Base-by-base conservation (phyloP, 2,113 vertebrate genomes). In the Lepidothrix coronata region DNA sequence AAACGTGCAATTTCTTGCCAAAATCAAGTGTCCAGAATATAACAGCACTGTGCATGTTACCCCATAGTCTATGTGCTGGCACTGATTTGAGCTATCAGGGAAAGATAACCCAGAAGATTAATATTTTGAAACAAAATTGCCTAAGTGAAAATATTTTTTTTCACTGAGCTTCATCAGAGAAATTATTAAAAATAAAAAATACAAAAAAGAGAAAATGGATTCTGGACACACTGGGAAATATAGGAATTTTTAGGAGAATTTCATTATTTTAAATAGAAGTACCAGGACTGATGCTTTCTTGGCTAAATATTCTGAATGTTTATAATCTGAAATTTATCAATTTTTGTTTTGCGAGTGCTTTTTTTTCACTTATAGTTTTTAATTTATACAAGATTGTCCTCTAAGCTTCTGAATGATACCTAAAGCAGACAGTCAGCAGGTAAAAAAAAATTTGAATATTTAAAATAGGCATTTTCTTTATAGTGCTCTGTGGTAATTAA, bases 381-480 rank as follows among this genome's bases (percentile, higher is more conserved):
- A 95, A 95, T 94, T 94, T 91, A 95, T 95, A 88, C 79, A 1
- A 94, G 51, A 43, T 93, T 92, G 91, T 27, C 91, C 91, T 96
- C 87, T 95, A 68, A 84, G 89, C 95, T 94, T 87, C 65, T 95
- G 88, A 95, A 87, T 88, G 86, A 92, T 96, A 93, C 92, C 90
- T 92, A 96, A 88, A 89, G 62, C 94, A 91, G 89, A 62, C 20
- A 88, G 90, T 96, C 95, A 96, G 91, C 91, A 95, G 87, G 67
- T 97, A 96, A 95, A 93, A 95, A 80, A 83, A 92, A 80, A 83
- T 46, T 59, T 95, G 94, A 96, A 97, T 97, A 97, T 92, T 97
- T 96, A 93, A 74, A 97, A 94, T 85, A 95, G 91, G 87, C 61
- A 68, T 93, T 96, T 93, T 92, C 90, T 93, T 96, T 96, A 82